Evolutionary conservation across 2,888 invertebrate genomes (phyloP).

Genomic region (Hipparchia semele): DNA sequence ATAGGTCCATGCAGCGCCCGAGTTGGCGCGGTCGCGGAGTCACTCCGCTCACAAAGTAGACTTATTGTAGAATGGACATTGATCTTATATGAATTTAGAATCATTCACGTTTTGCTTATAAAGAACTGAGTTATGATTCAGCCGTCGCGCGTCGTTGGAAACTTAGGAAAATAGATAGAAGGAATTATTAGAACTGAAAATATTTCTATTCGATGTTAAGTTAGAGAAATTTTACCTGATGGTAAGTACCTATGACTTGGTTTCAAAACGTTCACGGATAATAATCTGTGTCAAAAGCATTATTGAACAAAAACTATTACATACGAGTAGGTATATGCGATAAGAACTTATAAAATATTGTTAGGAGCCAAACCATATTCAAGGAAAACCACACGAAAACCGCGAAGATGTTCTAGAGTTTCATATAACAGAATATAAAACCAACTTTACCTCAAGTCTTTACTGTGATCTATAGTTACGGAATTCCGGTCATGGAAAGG

Average conservation of each 20-base stretch:
- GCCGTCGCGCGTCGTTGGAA: background rate
- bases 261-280: too few species aligned
- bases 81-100: conserved; percentile 37
- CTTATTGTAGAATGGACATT: conserved; percentile 39
- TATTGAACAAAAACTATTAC: too few species aligned
- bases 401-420: conserved; percentile 25
- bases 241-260: too few species aligned
- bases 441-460: conserved; percentile 13
- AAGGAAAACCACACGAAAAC: conserved; percentile 30
- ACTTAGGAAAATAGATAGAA: background rate
- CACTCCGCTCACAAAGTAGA: conserved; percentile 24
- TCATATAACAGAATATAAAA: background rate
- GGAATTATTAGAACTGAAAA: too few species aligned
- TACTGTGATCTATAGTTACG: background rate
- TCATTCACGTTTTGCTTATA: conserved; percentile 26
- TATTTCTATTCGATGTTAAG: too few species aligned
- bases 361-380: conserved; percentile 16
- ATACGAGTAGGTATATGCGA: too few species aligned
- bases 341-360: background rate
- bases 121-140: background rate
- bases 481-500: background rate
- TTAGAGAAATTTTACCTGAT: too few species aligned
- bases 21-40: conserved; percentile 5
- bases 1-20: conserved; percentile 17
- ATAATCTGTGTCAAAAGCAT: too few species aligned